A percentile compares a stretch with the other conserved stretches of the same genome.
These are phyloP conservation scores for Lepilemur septentrionalis DNA, from an alignment of 2,797 vertebrate species.

Conservation along the genomic window DNA sequence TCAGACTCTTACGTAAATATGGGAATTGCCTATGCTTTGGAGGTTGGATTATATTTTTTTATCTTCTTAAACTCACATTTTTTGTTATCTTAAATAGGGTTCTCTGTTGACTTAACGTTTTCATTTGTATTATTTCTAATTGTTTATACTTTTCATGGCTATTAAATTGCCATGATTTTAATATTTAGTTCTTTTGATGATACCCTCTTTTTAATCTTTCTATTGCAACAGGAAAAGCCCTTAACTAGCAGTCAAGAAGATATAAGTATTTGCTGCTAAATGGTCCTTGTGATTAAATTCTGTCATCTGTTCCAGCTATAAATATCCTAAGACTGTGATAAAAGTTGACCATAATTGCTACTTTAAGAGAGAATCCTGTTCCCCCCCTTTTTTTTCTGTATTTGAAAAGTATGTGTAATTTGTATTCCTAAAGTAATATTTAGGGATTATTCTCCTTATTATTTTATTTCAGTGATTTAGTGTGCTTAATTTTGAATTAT, in stretches of 20 bases:
- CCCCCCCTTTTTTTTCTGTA: background rate
- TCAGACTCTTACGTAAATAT: background rate
- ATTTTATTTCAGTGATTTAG: background rate
- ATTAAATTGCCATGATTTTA: background rate
- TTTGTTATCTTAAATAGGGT: background rate
- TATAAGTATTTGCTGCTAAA: background rate
- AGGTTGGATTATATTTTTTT: constrained; percentile 9
- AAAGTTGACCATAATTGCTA: background rate
- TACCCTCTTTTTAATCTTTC: background rate
- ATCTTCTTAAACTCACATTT: background rate
- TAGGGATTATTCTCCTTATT: constrained; percentile 11
- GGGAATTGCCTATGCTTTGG: background rate
- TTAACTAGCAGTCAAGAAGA: background rate
- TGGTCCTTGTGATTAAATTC: background rate
- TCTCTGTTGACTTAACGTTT: background rate
- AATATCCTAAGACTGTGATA: background rate
- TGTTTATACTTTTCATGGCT: background rate
- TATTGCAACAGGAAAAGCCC: background rate
- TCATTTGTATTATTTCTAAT: constrained; percentile 21
- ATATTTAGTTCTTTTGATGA: background rate
- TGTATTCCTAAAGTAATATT: background rate
- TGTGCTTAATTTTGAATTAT: background rate
- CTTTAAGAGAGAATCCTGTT: background rate
- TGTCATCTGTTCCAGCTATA: background rate
- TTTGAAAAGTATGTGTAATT: constrained; percentile 29